Base-by-base conservation (phyloP, 2,113 vertebrate species). In the Xiphophorus hellerii region DNA sequence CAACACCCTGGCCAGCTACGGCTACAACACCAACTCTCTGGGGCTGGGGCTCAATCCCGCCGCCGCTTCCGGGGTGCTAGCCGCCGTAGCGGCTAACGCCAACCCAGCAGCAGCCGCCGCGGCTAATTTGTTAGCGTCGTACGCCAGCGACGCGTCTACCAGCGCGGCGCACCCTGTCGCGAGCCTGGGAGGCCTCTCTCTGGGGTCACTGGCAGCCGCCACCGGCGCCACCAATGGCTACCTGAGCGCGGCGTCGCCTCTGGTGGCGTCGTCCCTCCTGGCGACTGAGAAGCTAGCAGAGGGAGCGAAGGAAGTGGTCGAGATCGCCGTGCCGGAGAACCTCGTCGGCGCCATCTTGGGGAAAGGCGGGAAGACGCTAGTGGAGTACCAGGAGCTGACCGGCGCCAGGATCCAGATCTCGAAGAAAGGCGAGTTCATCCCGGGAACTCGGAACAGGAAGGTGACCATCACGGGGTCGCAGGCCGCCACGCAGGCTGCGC, bases 301-400 rank as follows among this genome's bases (percentile, higher is more conserved):
- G 87, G 96, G 95, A 29, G 94, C 95, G 37, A 98, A 98, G 93
- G 97, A 98, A 92, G 95, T 97, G 87, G 95, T 98, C 66, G 97
- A 98, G 89, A 98, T 98, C 10, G 96, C 97, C 0, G 97, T 98
- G 84, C 97, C 97, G 1, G 97, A 98, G 90, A 97, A 97, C 93
- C 94, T 98, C 86, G 97, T 98, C 76, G 97, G 97, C 66, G 97
- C 97, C 93, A 98, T 98, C 90, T 86, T 98, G 93, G 97, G 97
- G 68, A 98, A 98, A 84, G 97, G 97, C 76, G 97, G 97, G 81
- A 98, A 98, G 94, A 97, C 96, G 85, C 90, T 97, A 93, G 96
- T 98, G 92, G 97, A 98, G 92, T 98, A 98, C 93, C 97, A 98
- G 94, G 97, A 98, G 94, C 93, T 97, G 92, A 98, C 97, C 2